Evolutionary conservation across 2,113 vertebrate species (phyloP).

Genomic region (Chaetorhynchus papuensis): DNA sequence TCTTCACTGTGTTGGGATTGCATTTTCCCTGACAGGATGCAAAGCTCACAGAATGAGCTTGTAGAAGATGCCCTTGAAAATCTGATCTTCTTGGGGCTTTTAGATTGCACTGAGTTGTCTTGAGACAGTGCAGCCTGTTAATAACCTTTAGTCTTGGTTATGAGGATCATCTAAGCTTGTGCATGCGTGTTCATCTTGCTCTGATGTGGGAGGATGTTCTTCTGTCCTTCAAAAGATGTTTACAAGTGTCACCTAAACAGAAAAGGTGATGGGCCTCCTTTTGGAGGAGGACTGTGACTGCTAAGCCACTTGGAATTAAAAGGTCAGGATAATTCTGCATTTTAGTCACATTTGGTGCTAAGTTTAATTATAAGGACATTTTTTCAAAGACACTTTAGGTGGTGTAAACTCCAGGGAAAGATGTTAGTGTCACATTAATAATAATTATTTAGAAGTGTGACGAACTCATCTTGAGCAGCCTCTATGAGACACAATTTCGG

Average conservation of each 20-base stretch:
- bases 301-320: neutral
- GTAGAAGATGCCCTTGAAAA: neutral
- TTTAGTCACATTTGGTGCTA: neutral
- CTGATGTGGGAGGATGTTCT: neutral
- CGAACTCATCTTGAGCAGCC: neutral
- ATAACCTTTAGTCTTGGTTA: neutral
- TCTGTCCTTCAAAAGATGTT: neutral
- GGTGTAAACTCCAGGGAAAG: neutral
- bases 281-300: neutral
- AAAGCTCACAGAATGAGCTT: neutral
- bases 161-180: neutral
- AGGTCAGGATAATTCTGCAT: neutral
- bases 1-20: neutral
- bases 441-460: slow-evolving; percentile 30
- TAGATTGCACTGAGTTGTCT: neutral
- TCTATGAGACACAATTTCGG: neutral
- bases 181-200: rapidly evolving
- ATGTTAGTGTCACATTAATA: slow-evolving; percentile 8
- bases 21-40: neutral
- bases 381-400: neutral
- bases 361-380: neutral
- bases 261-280: neutral
- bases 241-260: neutral
- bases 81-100: neutral
- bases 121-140: neutral